These are phyloP conservation scores for Crotalus adamanteus DNA, from an alignment of 2,797 vertebrate species.

Conservation along the genomic window DNA sequence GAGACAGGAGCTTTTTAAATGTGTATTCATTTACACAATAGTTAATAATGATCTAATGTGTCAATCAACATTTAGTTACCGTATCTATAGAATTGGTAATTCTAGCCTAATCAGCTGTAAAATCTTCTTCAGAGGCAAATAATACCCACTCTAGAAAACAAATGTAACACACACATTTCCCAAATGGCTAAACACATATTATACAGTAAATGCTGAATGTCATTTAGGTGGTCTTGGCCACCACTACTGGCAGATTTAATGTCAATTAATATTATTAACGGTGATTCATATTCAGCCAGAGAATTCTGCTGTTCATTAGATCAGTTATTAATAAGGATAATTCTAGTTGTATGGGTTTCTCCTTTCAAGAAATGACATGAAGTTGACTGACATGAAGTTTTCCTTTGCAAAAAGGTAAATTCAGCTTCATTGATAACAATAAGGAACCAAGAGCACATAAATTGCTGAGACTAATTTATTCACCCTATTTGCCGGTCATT, in stretches of 20 bases:
- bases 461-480: neutral
- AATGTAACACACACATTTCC: slow-evolving; percentile 17
- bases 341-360: slow-evolving; percentile 1
- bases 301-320: slow-evolving; percentile 35
- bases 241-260: slow-evolving; percentile 7
- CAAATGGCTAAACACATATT: slow-evolving; percentile 30
- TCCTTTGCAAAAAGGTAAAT: neutral
- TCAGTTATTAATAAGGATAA: neutral
- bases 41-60: slow-evolving; percentile 15
- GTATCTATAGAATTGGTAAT: slow-evolving; percentile 25
- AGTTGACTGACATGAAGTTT: neutral
- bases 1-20: slow-evolving; percentile 7
- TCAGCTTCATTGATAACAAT: slow-evolving; percentile 5
- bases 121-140: slow-evolving; percentile 39
- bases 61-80: slow-evolving; percentile 6
- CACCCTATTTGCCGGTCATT: neutral
- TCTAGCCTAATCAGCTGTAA: slow-evolving; percentile 28
- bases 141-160: neutral
- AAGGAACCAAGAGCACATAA: neutral
- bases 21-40: slow-evolving; percentile 40
- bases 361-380: neutral
- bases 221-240: slow-evolving; percentile 47
- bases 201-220: slow-evolving; percentile 39
- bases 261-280: slow-evolving; percentile 33
- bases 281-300: slow-evolving; percentile 25